Base-by-base conservation (phyloP, 2,797 vertebrate species). In the Centroberyx gerrardi region DNA sequence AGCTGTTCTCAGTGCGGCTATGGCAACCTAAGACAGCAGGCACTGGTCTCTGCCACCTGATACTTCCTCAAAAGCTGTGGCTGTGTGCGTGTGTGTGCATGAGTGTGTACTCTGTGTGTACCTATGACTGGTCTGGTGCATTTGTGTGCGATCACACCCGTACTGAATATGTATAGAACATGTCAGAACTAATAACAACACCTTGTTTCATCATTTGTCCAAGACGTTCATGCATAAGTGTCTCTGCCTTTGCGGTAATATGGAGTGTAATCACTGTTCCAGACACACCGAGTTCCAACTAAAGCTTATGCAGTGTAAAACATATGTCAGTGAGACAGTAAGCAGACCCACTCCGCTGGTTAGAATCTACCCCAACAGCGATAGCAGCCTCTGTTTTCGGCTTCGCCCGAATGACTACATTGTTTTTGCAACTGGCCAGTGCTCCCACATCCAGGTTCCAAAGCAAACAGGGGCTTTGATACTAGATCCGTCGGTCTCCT, bases 401-500 rank as follows among this genome's bases (percentile, higher is more conserved):
- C 85, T 79, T 66, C 46, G 78, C 68, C 81, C 84, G 64, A 76
- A 52, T 76, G 86, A 78, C 81, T 69, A 56, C 88, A 83, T 68
- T 88, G 86, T 90, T 90, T 92, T 89, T 63, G 70, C 77, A 91
- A 90, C 80, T 90, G 87, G 82, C 69, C 66, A 7, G 71, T 18
- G 36, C 76, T 81, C 81, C 88, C 78, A 67, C 56, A 52, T 55
- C 28, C 76, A 69, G 83, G 54, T 81, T 92, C 87, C 87, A 90
- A 91, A 88, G 87, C 85, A 90, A 89, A 90, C 36, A 74, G n/a
- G 77, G 74, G 60, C 78, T 80, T 72, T 81, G 89, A 91, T 82
- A 89, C 60, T 0, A 49, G 71, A 81, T 76, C 77, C 68, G 48
- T 75, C 72, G 61, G 49, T 78, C 80, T 85, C 78, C 55, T 17